Evolutionary conservation across 2,797 vertebrate species (phyloP).

Genomic region (Tragelaphus oryx): DNA sequence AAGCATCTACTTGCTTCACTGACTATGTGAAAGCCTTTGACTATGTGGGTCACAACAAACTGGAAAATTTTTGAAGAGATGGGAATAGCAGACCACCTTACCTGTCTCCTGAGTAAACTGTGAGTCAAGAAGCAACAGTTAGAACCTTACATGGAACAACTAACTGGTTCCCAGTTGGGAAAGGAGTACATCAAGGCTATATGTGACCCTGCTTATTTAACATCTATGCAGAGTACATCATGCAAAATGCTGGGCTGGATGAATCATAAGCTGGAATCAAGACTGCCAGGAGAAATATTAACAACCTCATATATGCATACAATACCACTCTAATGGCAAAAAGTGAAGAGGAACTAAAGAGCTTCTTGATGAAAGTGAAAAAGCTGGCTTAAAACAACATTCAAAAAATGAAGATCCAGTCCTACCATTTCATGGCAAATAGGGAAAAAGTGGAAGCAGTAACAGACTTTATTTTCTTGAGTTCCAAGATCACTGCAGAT

Average conservation of each 20-base stretch:
- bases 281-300: background rate
- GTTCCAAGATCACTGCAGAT: background rate
- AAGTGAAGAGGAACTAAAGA: background rate
- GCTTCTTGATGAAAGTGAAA: background rate
- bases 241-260: background rate
- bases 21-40: background rate
- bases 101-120: background rate
- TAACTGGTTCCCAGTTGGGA: background rate
- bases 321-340: background rate
- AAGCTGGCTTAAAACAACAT: background rate
- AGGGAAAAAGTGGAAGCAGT: background rate
- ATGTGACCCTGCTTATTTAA: background rate
- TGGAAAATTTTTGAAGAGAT: background rate
- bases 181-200: background rate
- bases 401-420: background rate
- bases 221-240: background rate
- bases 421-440: background rate
- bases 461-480: background rate
- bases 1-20: background rate
- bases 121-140: background rate
- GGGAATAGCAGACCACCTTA: background rate
- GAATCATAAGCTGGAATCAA: background rate
- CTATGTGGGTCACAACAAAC: background rate
- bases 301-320: background rate
- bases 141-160: background rate